Conservation (phyloP, 2,113 vertebrate genomes). For the Antechinus flavipes region DNA sequence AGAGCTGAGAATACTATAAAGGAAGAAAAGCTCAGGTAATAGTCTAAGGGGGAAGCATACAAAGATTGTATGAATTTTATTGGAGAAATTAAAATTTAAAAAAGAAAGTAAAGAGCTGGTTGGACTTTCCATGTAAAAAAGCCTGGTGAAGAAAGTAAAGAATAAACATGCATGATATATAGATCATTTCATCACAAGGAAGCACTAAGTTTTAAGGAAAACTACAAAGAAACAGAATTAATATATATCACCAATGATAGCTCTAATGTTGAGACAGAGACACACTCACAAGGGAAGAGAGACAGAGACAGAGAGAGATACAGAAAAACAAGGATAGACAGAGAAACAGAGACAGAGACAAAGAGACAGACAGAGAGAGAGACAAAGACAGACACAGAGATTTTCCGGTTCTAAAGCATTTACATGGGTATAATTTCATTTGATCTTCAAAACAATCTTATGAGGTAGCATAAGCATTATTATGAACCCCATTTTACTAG, state of each 20-base stretch:
- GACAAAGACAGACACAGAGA: too few species aligned
- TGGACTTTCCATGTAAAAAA: background rate
- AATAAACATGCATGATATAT: background rate
- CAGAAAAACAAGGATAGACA: background rate
- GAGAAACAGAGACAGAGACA: too few species aligned
- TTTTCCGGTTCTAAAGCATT: background rate
- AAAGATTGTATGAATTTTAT: conserved; percentile 24
- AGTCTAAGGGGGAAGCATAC: background rate
- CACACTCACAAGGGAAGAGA: background rate
- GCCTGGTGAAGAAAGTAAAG: conserved; percentile 34
- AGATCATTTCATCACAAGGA: background rate
- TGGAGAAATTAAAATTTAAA: conserved; percentile 32
- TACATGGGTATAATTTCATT: background rate
- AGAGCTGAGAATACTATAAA: conserved; percentile 45
- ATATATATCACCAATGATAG: background rate
- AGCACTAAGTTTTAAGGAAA: background rate
- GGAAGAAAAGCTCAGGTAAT: background rate
- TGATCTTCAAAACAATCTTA: background rate
- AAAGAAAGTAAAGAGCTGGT: background rate
- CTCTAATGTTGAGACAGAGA: background rate
- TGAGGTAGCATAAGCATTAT: background rate
- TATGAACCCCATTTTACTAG: background rate
- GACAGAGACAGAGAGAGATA: background rate
- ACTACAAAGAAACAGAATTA: conserved; percentile 5
- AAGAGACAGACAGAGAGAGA: too few species aligned